Evolutionary conservation across 2,113 vertebrate genomes (phyloP).

Genomic region (Pteronura brasiliensis): DNA sequence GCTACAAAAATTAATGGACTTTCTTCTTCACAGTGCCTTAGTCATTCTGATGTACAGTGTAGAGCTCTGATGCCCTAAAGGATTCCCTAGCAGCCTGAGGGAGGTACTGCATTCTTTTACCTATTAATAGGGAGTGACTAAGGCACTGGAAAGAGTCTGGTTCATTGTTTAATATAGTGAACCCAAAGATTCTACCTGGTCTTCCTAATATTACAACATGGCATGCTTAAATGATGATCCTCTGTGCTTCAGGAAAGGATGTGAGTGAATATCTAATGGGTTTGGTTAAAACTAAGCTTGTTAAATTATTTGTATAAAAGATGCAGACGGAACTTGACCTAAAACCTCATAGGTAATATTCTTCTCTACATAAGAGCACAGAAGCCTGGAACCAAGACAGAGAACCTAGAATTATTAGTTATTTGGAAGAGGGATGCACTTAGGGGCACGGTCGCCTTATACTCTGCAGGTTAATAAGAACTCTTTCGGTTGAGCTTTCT

Average conservation of each 20-base stretch:
- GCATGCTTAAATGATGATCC: slow-evolving; percentile 4
- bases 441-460: not conserved
- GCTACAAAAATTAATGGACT: slow-evolving; percentile 78
- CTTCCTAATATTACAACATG: slow-evolving; percentile 25
- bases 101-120: slow-evolving; percentile 57
- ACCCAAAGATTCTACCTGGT: slow-evolving; percentile 50
- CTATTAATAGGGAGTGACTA: slow-evolving; percentile 68
- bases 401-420: not conserved
- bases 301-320: slow-evolving; percentile 44
- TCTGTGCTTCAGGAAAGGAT: slow-evolving; percentile 55
- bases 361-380: slow-evolving; percentile 29
- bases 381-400: slow-evolving; percentile 26
- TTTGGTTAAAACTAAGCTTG: slow-evolving; percentile 39
- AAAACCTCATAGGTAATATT: slow-evolving; percentile 36
- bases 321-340: not conserved
- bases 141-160: slow-evolving; percentile 62
- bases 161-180: slow-evolving; percentile 49
- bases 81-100: slow-evolving; percentile 46
- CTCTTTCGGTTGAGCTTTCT: not conserved
- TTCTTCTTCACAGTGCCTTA: slow-evolving; percentile 65
- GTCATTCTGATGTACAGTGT: slow-evolving; percentile 62
- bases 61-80: slow-evolving; percentile 24
- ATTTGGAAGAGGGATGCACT: slow-evolving; percentile 20
- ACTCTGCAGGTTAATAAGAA: not conserved
- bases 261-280: not conserved